Conservation (phyloP, 2,888 invertebrate species). For the Resseliella maxima region DNA sequence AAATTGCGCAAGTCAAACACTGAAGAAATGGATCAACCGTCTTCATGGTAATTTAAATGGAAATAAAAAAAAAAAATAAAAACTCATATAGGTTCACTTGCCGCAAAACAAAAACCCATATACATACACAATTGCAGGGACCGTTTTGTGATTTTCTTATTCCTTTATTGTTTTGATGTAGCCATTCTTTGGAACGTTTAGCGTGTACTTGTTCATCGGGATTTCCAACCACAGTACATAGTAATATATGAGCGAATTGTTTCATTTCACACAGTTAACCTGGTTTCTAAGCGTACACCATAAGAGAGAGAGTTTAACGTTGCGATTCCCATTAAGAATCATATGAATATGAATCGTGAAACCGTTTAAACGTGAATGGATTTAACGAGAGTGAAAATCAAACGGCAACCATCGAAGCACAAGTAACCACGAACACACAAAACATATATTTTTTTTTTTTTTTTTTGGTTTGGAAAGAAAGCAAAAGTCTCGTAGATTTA, state of each 20-base stretch:
- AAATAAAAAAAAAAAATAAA: conserved; percentile 5
- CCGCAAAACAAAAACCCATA: conserved; percentile 1
- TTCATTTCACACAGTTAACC: conserved; percentile 1
- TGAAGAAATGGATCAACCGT: conserved; percentile 48
- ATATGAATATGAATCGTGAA: conserved; percentile 33
- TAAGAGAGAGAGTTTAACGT: neutral
- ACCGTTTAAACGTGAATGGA: conserved; percentile 28
- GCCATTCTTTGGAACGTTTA: neutral
- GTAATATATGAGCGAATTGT: too few relatives aligned
- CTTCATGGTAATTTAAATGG: conserved; percentile 37
- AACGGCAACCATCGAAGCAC: conserved; percentile 28
- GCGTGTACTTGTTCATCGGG: neutral
- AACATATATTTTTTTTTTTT: neutral
- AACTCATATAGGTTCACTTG: conserved; percentile 26
- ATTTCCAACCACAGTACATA: neutral
- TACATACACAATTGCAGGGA: neutral
- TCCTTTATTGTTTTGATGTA: neutral
- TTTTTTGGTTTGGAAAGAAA: neutral
- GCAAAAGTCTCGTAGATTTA: neutral
- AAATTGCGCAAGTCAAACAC: conserved; percentile 51
- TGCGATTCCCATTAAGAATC: conserved; percentile 16
- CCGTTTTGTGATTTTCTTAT: conserved; percentile 10
- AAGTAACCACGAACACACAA: conserved; percentile 1
- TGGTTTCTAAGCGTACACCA: neutral
- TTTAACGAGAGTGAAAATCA: conserved; percentile 31